phyloP scores from a whole-genome alignment of 2,797 vertebrate genomes.

The Lepus oiostolus region DNA sequence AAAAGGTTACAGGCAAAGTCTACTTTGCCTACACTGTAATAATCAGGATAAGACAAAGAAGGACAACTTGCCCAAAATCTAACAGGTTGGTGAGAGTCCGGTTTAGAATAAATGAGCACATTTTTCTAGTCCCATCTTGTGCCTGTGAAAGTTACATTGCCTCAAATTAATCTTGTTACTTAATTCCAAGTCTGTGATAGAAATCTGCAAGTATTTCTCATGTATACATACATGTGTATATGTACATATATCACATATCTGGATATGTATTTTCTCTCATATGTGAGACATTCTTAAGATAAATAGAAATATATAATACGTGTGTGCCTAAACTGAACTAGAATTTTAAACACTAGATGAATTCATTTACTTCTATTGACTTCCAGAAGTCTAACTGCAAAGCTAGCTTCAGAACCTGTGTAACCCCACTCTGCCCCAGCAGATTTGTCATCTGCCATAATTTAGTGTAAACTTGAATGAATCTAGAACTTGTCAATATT shows the following conservation, averaged over 20 bases:
- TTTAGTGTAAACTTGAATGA: constrained; percentile 26
- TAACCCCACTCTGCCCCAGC: neutral
- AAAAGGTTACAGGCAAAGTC: constrained; percentile 40
- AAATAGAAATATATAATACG: neutral
- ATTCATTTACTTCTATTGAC: constrained; percentile 26
- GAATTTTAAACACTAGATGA: constrained; percentile 53
- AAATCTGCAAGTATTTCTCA: constrained; percentile 26
- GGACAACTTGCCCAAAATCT: constrained; percentile 32
- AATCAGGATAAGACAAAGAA: constrained; percentile 28
- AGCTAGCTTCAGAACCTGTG: constrained; percentile 35
- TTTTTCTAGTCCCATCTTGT: neutral
- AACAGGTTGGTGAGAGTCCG: neutral
- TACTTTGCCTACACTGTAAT: constrained; percentile 1
- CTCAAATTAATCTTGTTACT: constrained; percentile 24
- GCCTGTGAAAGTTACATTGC: neutral
- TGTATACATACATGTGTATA: neutral
- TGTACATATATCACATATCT: neutral
- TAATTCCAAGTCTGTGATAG: constrained; percentile 41
- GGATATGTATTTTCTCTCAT: neutral
- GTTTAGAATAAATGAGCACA: constrained; percentile 2
- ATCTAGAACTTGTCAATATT: constrained; percentile 39
- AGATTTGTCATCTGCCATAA: neutral
- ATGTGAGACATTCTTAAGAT: constrained; percentile 6
- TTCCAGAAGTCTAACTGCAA: constrained; percentile 21
- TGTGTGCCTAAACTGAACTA: constrained; percentile 22